Percentiles rank a stretch among this genome's conserved stretches.
These are phyloP conservation scores for Squalus acanthias DNA, from an alignment of 2,797 vertebrate genomes.

Conservation along the genomic window DNA sequence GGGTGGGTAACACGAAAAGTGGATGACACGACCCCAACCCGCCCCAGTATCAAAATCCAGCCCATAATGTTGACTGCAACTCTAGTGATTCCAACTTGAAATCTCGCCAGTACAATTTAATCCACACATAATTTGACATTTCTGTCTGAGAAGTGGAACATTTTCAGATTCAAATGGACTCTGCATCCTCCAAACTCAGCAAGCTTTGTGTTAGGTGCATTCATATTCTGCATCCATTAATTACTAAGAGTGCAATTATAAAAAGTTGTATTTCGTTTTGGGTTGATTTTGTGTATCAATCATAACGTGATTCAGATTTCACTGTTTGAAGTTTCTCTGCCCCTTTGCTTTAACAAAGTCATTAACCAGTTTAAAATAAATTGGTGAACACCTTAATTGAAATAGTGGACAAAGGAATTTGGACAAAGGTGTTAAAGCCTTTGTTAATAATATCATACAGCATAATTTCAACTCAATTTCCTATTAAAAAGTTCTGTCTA, in stretches of 20 bases:
- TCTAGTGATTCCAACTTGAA: neutral
- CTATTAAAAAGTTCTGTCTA: neutral
- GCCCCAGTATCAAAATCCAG: too few relatives aligned
- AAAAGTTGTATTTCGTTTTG: neutral
- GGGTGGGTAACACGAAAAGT: too few relatives aligned
- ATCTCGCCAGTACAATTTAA: neutral
- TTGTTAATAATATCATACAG: neutral
- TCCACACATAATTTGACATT: neutral
- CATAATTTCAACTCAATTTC: neutral
- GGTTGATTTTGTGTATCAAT: neutral
- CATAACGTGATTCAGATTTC: neutral
- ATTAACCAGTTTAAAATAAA: neutral
- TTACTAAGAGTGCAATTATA: neutral
- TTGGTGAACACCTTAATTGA: neutral
- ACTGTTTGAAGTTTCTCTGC: neutral
- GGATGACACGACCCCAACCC: too few relatives aligned
- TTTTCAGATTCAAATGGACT: neutral
- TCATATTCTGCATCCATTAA: neutral
- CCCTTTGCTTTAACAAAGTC: neutral
- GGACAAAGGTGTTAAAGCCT: neutral
- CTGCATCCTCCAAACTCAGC: neutral
- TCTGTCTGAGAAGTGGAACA: neutral
- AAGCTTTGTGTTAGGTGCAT: neutral
- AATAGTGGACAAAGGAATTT: neutral
- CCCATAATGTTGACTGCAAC: neutral